Evolutionary conservation across 2,888 invertebrate genomes (phyloP).

Genomic region (Hydropsyche betteni): DNA sequence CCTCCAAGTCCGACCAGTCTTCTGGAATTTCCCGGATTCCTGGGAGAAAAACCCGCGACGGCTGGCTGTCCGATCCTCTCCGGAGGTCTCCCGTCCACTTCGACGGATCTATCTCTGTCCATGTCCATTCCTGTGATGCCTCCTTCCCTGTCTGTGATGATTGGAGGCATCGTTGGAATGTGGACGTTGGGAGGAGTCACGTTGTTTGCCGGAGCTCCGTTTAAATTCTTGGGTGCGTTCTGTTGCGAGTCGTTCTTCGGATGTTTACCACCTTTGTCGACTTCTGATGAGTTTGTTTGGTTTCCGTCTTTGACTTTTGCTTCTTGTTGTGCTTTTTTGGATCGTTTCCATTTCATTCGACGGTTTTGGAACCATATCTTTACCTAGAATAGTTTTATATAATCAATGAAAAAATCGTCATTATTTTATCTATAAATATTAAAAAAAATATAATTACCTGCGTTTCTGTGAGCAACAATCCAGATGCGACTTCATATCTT

Average conservation of each 20-base stretch:
- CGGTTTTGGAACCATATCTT: constrained; percentile 99
- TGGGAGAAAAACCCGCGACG: not conserved
- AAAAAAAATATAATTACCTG: constrained; percentile 72
- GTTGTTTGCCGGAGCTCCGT: constrained; percentile 52
- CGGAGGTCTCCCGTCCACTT: constrained; percentile 55
- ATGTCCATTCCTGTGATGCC: constrained; percentile 56
- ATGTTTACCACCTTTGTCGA: constrained; percentile 52
- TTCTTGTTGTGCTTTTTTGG: constrained; percentile 94
- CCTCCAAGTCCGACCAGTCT: constrained; percentile 57
- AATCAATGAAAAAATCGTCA: constrained; percentile 38
- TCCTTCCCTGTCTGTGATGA: constrained; percentile 11
- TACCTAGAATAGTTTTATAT: constrained; percentile 70
- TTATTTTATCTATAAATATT: not conserved
- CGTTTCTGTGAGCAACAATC: constrained; percentile 96
- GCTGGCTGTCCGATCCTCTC: constrained; percentile 13
- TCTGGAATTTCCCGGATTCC: constrained; percentile 22
- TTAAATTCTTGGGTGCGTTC: constrained; percentile 53
- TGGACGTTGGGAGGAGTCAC: constrained; percentile 41
- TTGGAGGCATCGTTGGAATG: constrained; percentile 1
- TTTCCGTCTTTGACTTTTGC: constrained; percentile 68
- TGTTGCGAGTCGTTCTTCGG: constrained; percentile 46
- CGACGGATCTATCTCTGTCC: constrained; percentile 64
- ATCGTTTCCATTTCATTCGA: constrained; percentile 98
- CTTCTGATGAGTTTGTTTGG: constrained; percentile 38
- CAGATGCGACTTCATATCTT: constrained; percentile 98